Conservation (phyloP, 2,113 vertebrate genomes). For the Diglossa brunneiventris region DNA sequence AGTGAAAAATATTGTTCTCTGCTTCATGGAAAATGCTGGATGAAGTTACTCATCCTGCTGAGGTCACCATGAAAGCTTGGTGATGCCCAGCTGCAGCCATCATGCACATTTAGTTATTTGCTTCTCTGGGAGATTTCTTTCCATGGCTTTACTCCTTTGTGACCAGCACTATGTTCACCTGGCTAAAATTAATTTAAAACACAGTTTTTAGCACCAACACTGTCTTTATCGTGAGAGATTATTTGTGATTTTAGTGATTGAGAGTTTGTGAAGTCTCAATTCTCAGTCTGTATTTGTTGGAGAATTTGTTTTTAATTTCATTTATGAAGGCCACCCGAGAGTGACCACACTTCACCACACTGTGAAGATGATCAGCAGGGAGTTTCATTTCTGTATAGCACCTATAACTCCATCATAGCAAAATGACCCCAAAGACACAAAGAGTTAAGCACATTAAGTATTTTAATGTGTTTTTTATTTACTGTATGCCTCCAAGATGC, state of each 20-base stretch:
- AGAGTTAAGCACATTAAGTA: not conserved
- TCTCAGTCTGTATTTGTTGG: not conserved
- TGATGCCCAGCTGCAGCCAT: not conserved
- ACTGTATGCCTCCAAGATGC: not conserved
- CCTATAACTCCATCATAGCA: not conserved
- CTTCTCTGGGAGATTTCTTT: not conserved
- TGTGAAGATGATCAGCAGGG: not conserved
- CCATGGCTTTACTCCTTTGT: not conserved
- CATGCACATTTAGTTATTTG: not conserved
- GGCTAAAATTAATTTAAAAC: not conserved
- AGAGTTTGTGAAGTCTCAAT: not conserved
- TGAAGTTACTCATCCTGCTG: not conserved
- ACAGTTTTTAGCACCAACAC: not conserved
- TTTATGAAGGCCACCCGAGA: not conserved
- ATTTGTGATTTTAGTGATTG: not conserved
- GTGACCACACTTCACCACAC: too few species aligned
- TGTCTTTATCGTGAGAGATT: not conserved
- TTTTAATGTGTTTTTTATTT: not conserved
- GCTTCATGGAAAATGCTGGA: not conserved
- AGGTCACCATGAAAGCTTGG: not conserved
- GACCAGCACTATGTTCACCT: not conserved
- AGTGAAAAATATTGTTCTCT: not conserved
- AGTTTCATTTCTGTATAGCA: not conserved
- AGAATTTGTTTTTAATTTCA: not conserved
- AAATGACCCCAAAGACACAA: not conserved